Evolutionary conservation across 2,888 invertebrate genomes (phyloP).

Genomic region (Cybosia mesomella): DNA sequence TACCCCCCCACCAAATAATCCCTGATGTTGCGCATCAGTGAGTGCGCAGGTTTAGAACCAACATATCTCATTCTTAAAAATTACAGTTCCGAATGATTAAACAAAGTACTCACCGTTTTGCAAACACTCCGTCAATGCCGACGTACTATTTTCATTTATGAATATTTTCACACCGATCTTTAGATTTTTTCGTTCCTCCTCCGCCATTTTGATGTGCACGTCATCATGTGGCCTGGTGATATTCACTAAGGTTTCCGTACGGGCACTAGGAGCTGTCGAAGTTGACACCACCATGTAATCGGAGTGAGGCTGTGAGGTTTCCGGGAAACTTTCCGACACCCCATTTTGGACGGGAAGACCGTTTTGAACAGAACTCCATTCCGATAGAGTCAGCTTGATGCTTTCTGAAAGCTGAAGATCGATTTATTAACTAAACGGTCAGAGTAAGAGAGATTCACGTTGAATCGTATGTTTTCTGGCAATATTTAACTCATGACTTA

Average conservation of each 20-base stretch:
- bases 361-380: conserved; percentile 75
- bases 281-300: conserved; percentile 76
- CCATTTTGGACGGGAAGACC: conserved; percentile 68
- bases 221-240: conserved; percentile 89
- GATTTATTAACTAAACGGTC: not conserved
- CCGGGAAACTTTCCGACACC: conserved; percentile 53
- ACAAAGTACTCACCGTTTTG: conserved; percentile 87
- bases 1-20: too few relatives aligned
- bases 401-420: conserved; percentile 78
- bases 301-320: conserved; percentile 60
- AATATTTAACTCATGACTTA: too few relatives aligned
- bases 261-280: conserved; percentile 48
- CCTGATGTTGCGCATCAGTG: too few relatives aligned
- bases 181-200: conserved; percentile 91
- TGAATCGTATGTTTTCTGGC: not conserved
- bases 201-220: conserved; percentile 88
- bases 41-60: not conserved
- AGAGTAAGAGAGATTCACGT: not conserved
- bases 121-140: conserved; percentile 90
- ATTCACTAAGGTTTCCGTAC: conserved; percentile 74
- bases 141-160: conserved; percentile 90
- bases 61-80: not conserved
- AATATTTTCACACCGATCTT: conserved; percentile 96
- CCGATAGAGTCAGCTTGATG: conserved; percentile 81
- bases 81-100: conserved; percentile 1